Evolutionary conservation across 2,888 invertebrate species (phyloP), one percentile per base, ranked within the genome.

Genomic region (Melieria crassipennis): DNA sequence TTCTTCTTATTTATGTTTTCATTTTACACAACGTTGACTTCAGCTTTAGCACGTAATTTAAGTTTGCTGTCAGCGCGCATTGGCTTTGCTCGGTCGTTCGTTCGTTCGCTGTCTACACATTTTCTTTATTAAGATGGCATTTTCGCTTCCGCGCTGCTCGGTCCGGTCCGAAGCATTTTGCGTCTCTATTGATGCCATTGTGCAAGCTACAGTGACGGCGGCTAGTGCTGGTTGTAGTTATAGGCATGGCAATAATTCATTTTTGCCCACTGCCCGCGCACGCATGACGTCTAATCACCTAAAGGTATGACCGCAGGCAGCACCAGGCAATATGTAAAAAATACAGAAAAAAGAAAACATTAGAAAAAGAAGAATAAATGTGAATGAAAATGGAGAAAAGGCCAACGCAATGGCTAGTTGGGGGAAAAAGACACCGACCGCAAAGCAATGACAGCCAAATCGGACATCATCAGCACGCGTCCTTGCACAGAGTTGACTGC

Each of bases 281-380:
- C 13, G 63, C 9, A 42, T 52, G 65, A 65, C 55, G 55, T 52
- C 65, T 65, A 65, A 65, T 65, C 65, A 65, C 65, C 63, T 42
- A 10, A 63, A 63, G 63, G 63, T 63, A 63, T 16, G 6, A 5
- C 47, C 7, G 30, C 30, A 30, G 1, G 30, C 30, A 30, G 30
- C 30, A 30, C 30, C 30, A 13, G 2, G 46, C 16, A 13, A 48
- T 4, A 50, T 48, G 63, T 11, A 63, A 13, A 47, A 47, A 63
- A 63, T 13, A 42, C 47, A 63, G 13, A 9, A 46, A 16, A 47
- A 48, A 47, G 13, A 48, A 48, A n/a, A 11, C 7, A 48, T 13
- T 13, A 6, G 10, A 58, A n/a, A 30, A 6, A 58, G 58, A 10
- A n/a, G 10, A 30, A 58, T 42, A 58, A 42, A 6, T 2, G 1